Base-by-base conservation (phyloP, 2,888 invertebrate genomes). In the Ectobius pallidus region DNA sequence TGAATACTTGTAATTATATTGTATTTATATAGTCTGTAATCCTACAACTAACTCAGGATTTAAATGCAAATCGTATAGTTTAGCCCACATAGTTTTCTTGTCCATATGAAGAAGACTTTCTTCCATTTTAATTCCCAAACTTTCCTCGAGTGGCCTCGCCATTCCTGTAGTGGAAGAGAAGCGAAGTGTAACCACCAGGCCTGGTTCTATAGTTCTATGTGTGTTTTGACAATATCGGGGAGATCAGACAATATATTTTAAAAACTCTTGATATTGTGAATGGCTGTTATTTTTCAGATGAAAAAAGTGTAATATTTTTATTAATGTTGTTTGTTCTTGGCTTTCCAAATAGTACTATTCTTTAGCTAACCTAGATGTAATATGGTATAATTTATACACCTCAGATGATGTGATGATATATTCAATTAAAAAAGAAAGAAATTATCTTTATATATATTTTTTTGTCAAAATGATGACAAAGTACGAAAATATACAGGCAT, bases 151-250 rank as follows among this genome's bases (percentile, higher is more conserved):
- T 58, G 58, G 30, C 58, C 58, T 58, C 58, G 32, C 27, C 30
- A 58, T 58, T 58, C 58, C 32, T 30, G 3, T 30, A n/a, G 30
- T 30, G 1, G n/a, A 30, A 58, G 16, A 30, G 27, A 30, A 30
- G 58, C 30, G 27, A 58, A 58, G 30, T 58, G 32, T 32, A 58
- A 58, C 58, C 58, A 58, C 6, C 14, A 22, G 58, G 58, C n/a
- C 30, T 16, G 58, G 58, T 58, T 58, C 46, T 74, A 39, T 71
- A 74, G 68, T 62, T 73, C 69, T 70, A 71, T 69, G 72, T 73
- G 74, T 71, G 75, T 75, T 75, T 74, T 75, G 77, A 77, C 77
- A 76, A 76, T 76, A 76, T 75, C 67, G 70, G 76, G 77, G 72
- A 75, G 76, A 75, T 71, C 74, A 76, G 77, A 77, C 77, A 77